phyloP scores from a whole-genome alignment of 2,888 invertebrate species.

The Galerucella calmariensis region DNA sequence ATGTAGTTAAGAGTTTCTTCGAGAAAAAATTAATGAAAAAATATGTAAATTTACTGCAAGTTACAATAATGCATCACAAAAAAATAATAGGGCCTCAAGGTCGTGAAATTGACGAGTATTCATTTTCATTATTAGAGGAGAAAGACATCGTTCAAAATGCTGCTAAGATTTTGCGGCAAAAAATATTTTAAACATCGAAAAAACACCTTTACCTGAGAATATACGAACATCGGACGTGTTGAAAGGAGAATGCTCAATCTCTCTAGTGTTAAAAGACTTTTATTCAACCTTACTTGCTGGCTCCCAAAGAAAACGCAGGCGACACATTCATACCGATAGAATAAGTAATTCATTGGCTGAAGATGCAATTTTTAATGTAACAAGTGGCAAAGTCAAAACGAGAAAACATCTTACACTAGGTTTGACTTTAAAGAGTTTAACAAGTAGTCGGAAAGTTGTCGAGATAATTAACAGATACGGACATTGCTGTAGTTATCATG shows the following conservation, averaged over 20 bases:
- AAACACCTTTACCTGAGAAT: slow-evolving; percentile 11
- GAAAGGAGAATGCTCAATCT: slow-evolving; percentile 5
- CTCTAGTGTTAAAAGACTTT: slow-evolving; percentile 7
- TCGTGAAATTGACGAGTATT: slow-evolving; percentile 5
- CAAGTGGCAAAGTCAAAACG: slow-evolving; percentile 11
- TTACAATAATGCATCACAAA: slow-evolving; percentile 13
- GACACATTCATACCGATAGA: not conserved
- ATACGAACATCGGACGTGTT: slow-evolving; percentile 6
- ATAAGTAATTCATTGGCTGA: not conserved
- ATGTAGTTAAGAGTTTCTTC: not conserved
- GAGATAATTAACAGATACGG: slow-evolving; percentile 39
- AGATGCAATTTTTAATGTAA: slow-evolving; percentile 12
- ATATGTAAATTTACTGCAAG: not conserved
- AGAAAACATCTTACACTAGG: slow-evolving; percentile 25
- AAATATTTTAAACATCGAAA: slow-evolving; percentile 12
- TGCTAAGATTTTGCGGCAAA: slow-evolving; percentile 12
- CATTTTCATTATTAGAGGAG: slow-evolving; percentile 10
- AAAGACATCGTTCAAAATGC: not conserved
- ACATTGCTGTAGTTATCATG: slow-evolving; percentile 34
- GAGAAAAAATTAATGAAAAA: slow-evolving; percentile 2
- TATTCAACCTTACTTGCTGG: not conserved
- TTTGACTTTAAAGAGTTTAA: slow-evolving; percentile 25
- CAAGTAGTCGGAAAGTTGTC: slow-evolving; percentile 37
- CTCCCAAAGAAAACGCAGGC: not conserved
- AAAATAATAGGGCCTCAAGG: slow-evolving; percentile 12